Conservation (phyloP, 2,797 vertebrate species). For the Pangasius sanitwongsei region DNA sequence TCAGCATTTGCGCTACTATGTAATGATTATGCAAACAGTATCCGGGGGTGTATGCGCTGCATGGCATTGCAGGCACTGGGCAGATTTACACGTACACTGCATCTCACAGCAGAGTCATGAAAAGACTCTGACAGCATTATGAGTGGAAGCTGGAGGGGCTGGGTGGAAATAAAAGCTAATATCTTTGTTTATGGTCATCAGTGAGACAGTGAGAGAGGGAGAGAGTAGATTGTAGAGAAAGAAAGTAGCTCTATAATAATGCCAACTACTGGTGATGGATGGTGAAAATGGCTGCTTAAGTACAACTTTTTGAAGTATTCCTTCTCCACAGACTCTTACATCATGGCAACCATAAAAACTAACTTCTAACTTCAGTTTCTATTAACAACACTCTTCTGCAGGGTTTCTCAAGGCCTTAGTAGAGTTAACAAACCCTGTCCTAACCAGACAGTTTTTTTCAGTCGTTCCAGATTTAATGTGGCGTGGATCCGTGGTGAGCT, state of each 20-base stretch:
- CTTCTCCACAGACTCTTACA: neutral
- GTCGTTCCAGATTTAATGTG: neutral
- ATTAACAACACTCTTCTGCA: neutral
- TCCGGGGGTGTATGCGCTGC: neutral
- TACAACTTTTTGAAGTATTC: slow-evolving; percentile 2
- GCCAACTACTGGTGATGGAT: slow-evolving; percentile 16
- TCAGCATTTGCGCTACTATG: neutral
- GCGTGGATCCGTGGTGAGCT: neutral
- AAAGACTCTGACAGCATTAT: slow-evolving; percentile 9
- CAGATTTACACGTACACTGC: neutral
- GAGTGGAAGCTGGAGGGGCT: neutral
- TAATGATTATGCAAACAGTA: neutral
- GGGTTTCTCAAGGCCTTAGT: neutral
- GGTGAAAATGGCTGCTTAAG: slow-evolving; percentile 14
- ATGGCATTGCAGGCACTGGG: neutral
- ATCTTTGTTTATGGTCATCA: slow-evolving; percentile 29
- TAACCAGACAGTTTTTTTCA: neutral
- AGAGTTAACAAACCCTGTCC: neutral
- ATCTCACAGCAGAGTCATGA: slow-evolving; percentile 17
- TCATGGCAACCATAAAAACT: slow-evolving; percentile 8
- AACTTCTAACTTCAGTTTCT: neutral
- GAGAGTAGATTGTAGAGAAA: neutral
- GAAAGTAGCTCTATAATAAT: slow-evolving; percentile 11
- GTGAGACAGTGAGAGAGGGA: neutral
- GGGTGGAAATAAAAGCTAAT: slow-evolving; percentile 25